Base-by-base conservation (phyloP, 2,888 invertebrate species). In the Alentia gelatinosa region DNA sequence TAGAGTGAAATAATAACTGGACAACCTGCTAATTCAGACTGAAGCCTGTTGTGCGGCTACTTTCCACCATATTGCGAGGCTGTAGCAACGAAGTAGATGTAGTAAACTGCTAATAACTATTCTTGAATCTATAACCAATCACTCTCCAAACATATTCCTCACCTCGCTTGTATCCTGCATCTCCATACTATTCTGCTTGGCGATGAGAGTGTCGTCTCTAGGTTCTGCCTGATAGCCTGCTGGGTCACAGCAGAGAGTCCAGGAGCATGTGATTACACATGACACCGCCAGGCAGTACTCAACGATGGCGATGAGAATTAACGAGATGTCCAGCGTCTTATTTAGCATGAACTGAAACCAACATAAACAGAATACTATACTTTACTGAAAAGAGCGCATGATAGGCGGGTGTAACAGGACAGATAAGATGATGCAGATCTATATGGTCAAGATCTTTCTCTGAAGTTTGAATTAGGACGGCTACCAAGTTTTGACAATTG, bases 181-280 rank as follows among this genome's bases (percentile, higher is more conserved):
- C n/a, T n/a, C n/a, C n/a, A n/a, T n/a, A n/a, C n/a, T n/a, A n/a
- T n/a, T n/a, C n/a, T n/a, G n/a, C n/a, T n/a, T n/a, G n/a, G n/a
- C n/a, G n/a, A n/a, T n/a, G n/a, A n/a, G n/a, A n/a, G n/a, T 68
- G 5, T 9, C 15, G 68, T 68, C 26, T 26, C 33, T 12, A 30
- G 3, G 15, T 30, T 68, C 68, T 26, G 39, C 7, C 39, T 79
- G 79, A 19, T 79, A 39, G 35, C 79, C 37, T 4, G 79, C 79
- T n/a, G 79, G 79, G 23, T 79, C 79, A n/a, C 79, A 79, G 79
- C n/a, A 79, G 23, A 79, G 79, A 0, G 79, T 79, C 79, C 79
- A 79, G 15, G 15, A 79, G 39, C 79, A 79, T 1, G 79, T 37
- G 23, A 79, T 79, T 1, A 39, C 79, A 39, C 79, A 79, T 19